Percentiles rank a stretch among this genome's conserved stretches.
These are phyloP conservation scores for Acipenser transmontanus DNA, from an alignment of 2,797 vertebrate species.

Conservation along the genomic window DNA sequence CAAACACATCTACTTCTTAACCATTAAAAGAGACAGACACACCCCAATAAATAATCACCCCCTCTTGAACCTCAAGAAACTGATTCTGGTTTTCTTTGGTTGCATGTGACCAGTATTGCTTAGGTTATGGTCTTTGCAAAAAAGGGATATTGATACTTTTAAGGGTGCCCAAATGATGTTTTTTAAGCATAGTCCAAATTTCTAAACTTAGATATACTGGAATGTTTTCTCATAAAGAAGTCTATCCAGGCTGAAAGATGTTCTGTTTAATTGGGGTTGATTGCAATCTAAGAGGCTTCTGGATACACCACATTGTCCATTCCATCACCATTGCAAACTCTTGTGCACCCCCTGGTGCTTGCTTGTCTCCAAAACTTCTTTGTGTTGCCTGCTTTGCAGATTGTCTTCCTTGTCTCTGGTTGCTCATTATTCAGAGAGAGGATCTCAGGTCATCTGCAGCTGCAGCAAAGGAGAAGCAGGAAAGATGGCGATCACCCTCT, in stretches of 20 bases:
- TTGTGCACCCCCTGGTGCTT: slow-evolving; percentile 99
- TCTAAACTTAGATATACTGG: slow-evolving; percentile 4
- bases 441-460: slow-evolving; percentile 99
- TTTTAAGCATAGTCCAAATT: slow-evolving; percentile 10
- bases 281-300: slow-evolving; percentile 46
- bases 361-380: slow-evolving; percentile 75
- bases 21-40: no score
- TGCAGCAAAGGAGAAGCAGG: slow-evolving; percentile 83
- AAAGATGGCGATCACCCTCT: slow-evolving; percentile 99
- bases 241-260: slow-evolving; percentile 27
- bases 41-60: no score
- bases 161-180: slow-evolving; percentile 1
- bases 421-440: slow-evolving; percentile 99
- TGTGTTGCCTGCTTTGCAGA: slow-evolving; percentile 92
- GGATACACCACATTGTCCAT: slow-evolving; percentile 54
- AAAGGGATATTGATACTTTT: neutral
- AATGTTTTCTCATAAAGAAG: slow-evolving; percentile 19
- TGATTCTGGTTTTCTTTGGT: neutral
- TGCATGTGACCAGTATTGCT: neutral
- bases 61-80: neutral
- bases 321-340: slow-evolving; percentile 71
- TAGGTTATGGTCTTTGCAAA: neutral
- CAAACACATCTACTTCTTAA: no score
- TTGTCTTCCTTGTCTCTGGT: slow-evolving; percentile 94
- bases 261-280: slow-evolving; percentile 55